Conservation (phyloP, 2,113 vertebrate species). For the Sinocyclocheilus anophthalmus region DNA sequence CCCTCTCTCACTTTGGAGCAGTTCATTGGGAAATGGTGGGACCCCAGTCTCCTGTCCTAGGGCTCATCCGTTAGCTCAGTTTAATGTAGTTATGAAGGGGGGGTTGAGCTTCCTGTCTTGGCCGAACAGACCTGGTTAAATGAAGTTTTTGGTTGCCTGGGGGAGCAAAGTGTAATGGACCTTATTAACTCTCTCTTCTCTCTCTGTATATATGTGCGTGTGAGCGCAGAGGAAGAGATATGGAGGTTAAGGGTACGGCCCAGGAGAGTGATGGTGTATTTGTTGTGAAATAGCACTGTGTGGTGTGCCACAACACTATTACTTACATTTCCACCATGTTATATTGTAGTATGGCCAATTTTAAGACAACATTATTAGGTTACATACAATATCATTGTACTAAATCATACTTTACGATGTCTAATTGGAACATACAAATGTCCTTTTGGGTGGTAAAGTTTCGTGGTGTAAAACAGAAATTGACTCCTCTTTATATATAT, state of each 20-base stretch:
- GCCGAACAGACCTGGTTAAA: constrained; percentile 73
- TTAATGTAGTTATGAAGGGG: constrained; percentile 75
- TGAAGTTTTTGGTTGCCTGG: constrained; percentile 75
- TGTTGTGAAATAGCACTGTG: constrained; percentile 12
- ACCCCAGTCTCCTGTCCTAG: constrained; percentile 72
- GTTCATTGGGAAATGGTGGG: constrained; percentile 67
- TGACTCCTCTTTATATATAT: too few species aligned
- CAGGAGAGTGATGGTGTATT: constrained; percentile 19
- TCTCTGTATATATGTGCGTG: constrained; percentile 64
- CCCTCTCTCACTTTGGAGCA: constrained; percentile 49
- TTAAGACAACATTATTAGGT: not conserved
- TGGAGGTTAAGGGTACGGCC: constrained; percentile 47
- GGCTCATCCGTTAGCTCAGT: constrained; percentile 76
- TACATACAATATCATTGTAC: not conserved
- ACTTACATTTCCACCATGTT: not conserved
- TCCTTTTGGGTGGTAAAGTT: too few species aligned
- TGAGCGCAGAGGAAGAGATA: constrained; percentile 64
- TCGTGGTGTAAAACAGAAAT: too few species aligned
- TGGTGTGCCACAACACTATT: not conserved
- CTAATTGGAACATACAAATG: too few species aligned
- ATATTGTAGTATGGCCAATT: not conserved
- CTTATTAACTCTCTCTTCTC: constrained; percentile 69
- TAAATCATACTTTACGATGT: too few species aligned
- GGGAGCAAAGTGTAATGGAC: constrained; percentile 77
- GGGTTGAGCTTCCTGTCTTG: constrained; percentile 75